phyloP scores from a whole-genome alignment of 2,888 invertebrate genomes.

The Acrobasis suavella region DNA sequence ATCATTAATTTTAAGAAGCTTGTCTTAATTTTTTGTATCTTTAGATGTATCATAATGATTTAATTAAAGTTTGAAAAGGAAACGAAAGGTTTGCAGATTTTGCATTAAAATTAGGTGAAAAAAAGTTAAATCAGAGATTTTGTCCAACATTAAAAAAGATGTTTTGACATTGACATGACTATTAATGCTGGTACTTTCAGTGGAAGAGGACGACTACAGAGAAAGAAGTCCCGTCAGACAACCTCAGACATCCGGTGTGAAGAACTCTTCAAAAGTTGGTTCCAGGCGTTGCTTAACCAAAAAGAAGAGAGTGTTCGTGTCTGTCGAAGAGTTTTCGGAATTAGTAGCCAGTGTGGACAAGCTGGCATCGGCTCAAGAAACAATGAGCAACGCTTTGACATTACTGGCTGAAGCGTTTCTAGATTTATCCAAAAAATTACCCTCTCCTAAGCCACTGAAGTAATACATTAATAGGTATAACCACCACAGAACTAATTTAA shows the following conservation, averaged over 20 bases:
- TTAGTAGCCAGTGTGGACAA: not conserved
- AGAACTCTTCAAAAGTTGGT: not conserved
- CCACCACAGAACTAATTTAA: no score
- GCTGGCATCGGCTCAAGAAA: not conserved
- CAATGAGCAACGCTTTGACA: not conserved
- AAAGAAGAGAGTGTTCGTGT: not conserved
- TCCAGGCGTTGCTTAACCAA: not conserved
- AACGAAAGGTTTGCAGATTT: no score
- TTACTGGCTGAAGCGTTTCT: not conserved
- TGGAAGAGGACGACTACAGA: not conserved
- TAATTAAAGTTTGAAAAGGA: no score
- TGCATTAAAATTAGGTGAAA: no score
- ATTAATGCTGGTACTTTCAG: not conserved
- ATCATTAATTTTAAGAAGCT: no score
- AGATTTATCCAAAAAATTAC: not conserved
- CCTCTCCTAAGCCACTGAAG: not conserved
- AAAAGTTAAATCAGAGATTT: no score
- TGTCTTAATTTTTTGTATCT: no score
- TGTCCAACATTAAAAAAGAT: no score
- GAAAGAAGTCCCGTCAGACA: not conserved
- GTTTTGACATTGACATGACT: not conserved
- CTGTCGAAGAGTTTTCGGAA: not conserved
- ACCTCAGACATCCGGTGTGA: not conserved
- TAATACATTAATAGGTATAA: no score
- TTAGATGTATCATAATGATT: no score